A percentile compares a stretch with the other conserved stretches of the same genome.
Evolutionary conservation across 1,140 invertebrate species (phyloP).

Genomic region (Triops cancriformis): DNA sequence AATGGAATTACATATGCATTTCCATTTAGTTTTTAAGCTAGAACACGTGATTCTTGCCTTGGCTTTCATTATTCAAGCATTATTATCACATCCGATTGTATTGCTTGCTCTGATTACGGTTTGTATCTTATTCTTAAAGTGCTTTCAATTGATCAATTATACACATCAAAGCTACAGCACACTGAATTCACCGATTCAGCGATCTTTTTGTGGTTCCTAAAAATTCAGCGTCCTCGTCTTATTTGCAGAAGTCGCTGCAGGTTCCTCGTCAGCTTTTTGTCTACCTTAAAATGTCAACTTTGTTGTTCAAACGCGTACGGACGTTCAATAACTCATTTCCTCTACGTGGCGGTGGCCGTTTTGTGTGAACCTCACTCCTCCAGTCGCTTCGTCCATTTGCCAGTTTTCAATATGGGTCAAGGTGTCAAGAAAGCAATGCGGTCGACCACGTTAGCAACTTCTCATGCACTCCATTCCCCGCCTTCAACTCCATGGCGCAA

Average conservation of each 20-base stretch:
- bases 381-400: neutral
- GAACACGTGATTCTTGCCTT: no score
- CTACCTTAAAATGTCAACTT: neutral
- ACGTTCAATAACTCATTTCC: slow-evolving; percentile 4
- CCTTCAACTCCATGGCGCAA: neutral
- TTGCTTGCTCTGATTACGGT: no score
- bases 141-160: no score
- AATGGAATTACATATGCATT: no score
- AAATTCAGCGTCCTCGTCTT: neutral
- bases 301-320: neutral
- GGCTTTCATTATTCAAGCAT: no score
- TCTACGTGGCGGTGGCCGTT: neutral
- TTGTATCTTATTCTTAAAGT: no score
- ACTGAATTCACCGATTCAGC: neutral
- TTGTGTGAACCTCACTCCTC: neutral
- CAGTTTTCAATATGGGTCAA: slow-evolving; percentile 10
- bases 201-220: neutral
- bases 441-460: slow-evolving; percentile 4
- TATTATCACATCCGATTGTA: no score
- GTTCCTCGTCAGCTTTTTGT: neutral
- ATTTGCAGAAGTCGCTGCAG: neutral
- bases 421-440: neutral
- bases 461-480: neutral
- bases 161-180: neutral
- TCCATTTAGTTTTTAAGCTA: no score